Base-by-base conservation (phyloP, 2,113 vertebrate genomes). In the Anarrhichthys ocellatus region DNA sequence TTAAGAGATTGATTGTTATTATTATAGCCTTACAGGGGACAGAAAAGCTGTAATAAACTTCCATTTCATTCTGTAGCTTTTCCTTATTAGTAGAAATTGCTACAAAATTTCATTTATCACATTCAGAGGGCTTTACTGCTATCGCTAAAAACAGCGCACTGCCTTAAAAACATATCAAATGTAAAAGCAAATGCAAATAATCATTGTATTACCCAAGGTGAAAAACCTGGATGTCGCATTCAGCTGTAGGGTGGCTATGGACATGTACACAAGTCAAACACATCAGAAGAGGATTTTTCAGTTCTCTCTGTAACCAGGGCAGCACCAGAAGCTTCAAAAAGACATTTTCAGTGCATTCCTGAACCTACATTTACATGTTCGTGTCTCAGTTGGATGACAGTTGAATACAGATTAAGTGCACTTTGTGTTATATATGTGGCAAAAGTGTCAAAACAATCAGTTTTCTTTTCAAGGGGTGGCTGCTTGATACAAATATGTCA, bases 361-460 rank as follows among this genome's bases (percentile, higher is more conserved):
- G 62, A 78, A 50, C 64, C 38, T 58, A 3, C 36, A 82, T 64
- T 71, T 52, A 59, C 69, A 85, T 56, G 68, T 73, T 9, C 65
- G 52, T 56, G 74, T 80, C 73, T 70, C 22, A 61, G 75, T 56
- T 63, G 69, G 11, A 82, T 82, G 80, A 50, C 42, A 65, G 42
- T 52, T 54, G 88, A 88, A 89, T 87, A 87, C 76, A 76, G 62
- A 88, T 84, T 2, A 84, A 70, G 44, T 36, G 42, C 78, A 24
- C 24, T 22, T 56, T 7, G 18, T 67, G 68, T 40, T 61, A 79
- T 15, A 80, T 20, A 52, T 83, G 46, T 64, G 56, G 62, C 13
- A 36, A 62, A 54, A 50, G 27, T 66, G 48, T 38, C 44, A 67
- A 14, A 54, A 67, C 4, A 80, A 73, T 73, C 44, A 70, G 2